These are phyloP conservation scores for Ianthella basta DNA, from an alignment of 37 sponge, comb jelly and placozoan genomes.

Conservation along the genomic window DNA sequence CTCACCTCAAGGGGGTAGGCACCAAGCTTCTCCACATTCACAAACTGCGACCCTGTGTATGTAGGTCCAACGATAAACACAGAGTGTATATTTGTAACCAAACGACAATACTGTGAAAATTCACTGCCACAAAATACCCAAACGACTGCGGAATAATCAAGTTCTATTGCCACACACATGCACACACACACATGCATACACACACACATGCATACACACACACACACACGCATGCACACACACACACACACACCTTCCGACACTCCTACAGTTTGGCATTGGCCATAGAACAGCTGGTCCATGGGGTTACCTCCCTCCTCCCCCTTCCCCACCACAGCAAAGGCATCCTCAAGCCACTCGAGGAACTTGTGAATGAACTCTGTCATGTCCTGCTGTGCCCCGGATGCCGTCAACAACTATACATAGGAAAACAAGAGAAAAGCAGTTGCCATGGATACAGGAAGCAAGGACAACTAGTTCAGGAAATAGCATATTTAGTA, in stretches of 20 bases:
- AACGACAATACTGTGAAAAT: no score
- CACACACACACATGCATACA: no score
- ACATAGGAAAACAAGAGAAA: background rate
- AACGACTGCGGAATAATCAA: no score
- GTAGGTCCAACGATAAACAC: no score
- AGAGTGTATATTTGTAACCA: no score
- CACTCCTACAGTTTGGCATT: constrained; percentile 54
- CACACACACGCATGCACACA: no score
- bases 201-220: no score
- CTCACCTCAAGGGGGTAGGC: constrained; percentile 71
- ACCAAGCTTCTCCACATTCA: constrained; percentile 61
- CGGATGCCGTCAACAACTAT: constrained; percentile 21
- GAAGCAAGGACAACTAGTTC: background rate
- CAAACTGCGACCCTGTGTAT: constrained; percentile 28
- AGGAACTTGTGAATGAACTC: constrained; percentile 82
- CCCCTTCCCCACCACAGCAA: constrained; percentile 10
- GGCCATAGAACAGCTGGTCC: constrained; percentile 60
- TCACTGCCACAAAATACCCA: no score
- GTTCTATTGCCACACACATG: no score
- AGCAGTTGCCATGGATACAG: background rate
- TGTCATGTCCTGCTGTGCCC: constrained; percentile 66
- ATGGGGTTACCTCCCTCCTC: constrained; percentile 48
- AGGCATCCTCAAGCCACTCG: constrained; percentile 81
- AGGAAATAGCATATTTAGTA: no score
- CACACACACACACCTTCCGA: constrained; percentile 20